Evolutionary conservation across 2,888 invertebrate species (phyloP), one percentile per base, ranked within the genome.

Genomic region (Latrodectus elegans): DNA sequence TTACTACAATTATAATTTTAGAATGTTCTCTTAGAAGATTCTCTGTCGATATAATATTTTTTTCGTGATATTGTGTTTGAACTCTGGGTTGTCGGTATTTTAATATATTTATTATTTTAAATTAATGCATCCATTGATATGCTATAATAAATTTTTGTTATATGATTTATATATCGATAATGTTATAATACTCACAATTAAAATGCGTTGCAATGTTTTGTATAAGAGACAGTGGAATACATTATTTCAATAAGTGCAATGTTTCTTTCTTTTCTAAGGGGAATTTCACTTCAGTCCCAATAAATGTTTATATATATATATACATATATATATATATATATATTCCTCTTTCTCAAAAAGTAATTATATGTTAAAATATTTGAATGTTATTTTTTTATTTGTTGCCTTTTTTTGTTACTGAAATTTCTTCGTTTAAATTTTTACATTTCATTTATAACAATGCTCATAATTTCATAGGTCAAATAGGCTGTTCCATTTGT

Each of bases 111-210:
- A 38, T 38, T 4, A 60, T 60, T 60, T 60, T 60, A 60, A 60
- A 60, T 60, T 60, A 15, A 15, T 60, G 12, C 60, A 15, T 15
- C 15, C 60, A 11, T 60, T 60, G 6, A 60, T 15, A 11, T 60
- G 4, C 15, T 60, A 10, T 60, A 65, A 71, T 17, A 26, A 38
- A 52, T 67, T 79, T 73, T 81, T 73, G 65, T 71, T 26, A 38
- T 38, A 38, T 38, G 2, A 4, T 4, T 38, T 4, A 15, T 67
- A 22, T 53, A 74, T 38, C n/a, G n/a, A 22, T 65, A 64, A 68
- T 72, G 49, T 60, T 74, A 75, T 53, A 75, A 75, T 82, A 75
- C 82, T 82, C 75, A 68, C 52, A 38, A 75, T 75, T 82, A 14
- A 73, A 55, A 82, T 60, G 67, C 60, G 55, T 67, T 49, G 53